Percentiles rank a stretch among this genome's conserved stretches.
phyloP scores from a whole-genome alignment of 2,888 invertebrate genomes.

The Pollenia labialis region DNA sequence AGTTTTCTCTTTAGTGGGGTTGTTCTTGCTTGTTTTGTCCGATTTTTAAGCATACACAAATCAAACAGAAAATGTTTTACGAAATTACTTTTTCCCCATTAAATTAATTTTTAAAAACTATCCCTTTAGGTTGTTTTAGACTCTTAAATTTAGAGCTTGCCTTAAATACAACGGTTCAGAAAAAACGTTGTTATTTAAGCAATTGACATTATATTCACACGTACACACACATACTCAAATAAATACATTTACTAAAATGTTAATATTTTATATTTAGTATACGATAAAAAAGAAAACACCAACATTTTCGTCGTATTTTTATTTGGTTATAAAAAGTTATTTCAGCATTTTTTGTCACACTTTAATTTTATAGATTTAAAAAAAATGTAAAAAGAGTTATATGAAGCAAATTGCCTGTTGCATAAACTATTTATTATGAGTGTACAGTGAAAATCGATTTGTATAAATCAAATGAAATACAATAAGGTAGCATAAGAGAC shows the following conservation, averaged over 20 bases:
- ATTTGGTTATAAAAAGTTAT: constrained; percentile 12
- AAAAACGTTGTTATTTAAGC: constrained; percentile 3
- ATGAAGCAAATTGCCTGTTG: constrained; percentile 1
- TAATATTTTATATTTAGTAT: constrained; percentile 27
- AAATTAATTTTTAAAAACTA: not conserved
- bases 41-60: too few relatives aligned
- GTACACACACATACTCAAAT: not conserved
- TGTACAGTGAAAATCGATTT: too few relatives aligned
- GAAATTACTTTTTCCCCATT: not conserved
- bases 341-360: constrained; percentile 3
- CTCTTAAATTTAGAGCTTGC: not conserved
- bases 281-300: constrained; percentile 21
- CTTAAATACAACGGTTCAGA: constrained; percentile 9
- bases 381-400: not conserved
- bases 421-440: constrained; percentile 7
- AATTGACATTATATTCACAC: not conserved
- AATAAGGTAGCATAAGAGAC: too few relatives aligned
- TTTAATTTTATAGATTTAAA: not conserved
- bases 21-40: too few relatives aligned
- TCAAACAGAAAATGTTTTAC: too few relatives aligned
- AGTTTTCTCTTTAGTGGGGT: too few relatives aligned
- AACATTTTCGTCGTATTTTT: not conserved
- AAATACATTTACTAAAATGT: not conserved
- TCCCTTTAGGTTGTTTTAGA: not conserved
- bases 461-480: too few relatives aligned